phyloP scores from a whole-genome alignment of 2,888 invertebrate genomes.

The Trachelus tabidus region DNA sequence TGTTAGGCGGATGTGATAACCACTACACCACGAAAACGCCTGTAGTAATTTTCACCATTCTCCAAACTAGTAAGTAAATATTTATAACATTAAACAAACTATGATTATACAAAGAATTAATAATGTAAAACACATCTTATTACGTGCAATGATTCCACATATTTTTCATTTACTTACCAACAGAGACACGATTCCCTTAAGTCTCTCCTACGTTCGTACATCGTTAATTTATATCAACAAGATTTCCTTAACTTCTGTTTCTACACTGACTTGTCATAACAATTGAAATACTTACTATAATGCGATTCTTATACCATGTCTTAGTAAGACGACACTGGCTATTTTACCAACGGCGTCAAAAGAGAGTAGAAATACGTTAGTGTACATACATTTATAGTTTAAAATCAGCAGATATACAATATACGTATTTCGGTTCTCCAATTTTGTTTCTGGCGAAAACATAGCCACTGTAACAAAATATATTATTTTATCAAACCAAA shows the following conservation, averaged over 20 bases:
- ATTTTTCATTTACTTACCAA: not conserved
- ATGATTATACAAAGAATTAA: not conserved
- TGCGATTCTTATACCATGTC: not conserved
- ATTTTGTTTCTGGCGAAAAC: not conserved
- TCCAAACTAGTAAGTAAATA: too few species aligned
- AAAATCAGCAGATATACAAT: not conserved
- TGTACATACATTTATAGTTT: not conserved
- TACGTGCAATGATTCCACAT: not conserved
- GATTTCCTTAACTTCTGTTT: not conserved
- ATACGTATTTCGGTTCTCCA: not conserved
- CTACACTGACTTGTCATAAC: not conserved
- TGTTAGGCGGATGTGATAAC: slow-evolving; percentile 94
- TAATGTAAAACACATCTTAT: not conserved
- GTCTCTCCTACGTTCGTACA: not conserved
- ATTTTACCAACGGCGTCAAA: not conserved
- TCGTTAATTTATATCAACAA: not conserved
- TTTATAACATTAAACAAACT: not conserved
- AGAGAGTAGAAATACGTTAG: not conserved
- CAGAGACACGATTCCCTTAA: not conserved
- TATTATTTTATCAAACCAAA: not conserved
- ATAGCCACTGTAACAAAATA: not conserved
- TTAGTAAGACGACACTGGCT: not conserved
- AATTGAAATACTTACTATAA: not conserved
- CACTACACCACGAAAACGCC: slow-evolving; percentile 87
- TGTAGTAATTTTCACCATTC: rapidly evolving